These are phyloP conservation scores for Characodon lateralis DNA, from an alignment of 2,797 vertebrate species.

Conservation along the genomic window DNA sequence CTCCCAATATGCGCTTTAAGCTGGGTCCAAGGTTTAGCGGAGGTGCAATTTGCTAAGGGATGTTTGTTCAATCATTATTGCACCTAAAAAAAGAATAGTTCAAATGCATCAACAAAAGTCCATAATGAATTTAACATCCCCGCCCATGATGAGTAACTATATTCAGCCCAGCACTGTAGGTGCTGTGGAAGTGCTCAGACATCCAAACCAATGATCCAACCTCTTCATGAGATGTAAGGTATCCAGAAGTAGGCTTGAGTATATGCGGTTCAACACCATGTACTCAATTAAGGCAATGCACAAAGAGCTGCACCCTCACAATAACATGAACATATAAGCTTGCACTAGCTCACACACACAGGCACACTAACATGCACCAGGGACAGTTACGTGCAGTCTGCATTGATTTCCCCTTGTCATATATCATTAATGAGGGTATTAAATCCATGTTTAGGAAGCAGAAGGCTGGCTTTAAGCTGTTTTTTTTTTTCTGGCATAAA, in stretches of 20 bases:
- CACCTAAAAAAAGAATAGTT: background rate
- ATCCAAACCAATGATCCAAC: conserved; percentile 13
- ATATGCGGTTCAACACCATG: conserved; percentile 94
- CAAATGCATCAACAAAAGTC: background rate
- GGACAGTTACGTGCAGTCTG: conserved; percentile 86
- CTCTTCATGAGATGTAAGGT: conserved; percentile 73
- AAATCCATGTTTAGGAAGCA: conserved; percentile 99
- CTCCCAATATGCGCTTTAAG: no score
- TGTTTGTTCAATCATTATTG: background rate
- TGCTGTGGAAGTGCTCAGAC: background rate
- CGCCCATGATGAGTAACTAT: background rate
- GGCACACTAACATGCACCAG: conserved; percentile 32
- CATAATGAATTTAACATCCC: background rate
- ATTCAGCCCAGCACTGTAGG: background rate
- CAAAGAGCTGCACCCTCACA: conserved; percentile 45
- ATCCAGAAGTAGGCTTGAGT: conserved; percentile 87
- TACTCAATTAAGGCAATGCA: conserved; percentile 89
- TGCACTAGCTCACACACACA: conserved; percentile 11
- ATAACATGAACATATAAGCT: conserved; percentile 41
- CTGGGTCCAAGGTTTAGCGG: background rate
- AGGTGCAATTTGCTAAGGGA: background rate
- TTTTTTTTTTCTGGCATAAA: conserved; percentile 83
- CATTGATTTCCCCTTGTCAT: conserved; percentile 98
- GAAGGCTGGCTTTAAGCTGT: conserved; percentile 88
- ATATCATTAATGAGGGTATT: conserved; percentile 99